Base-by-base conservation (phyloP, 2,888 invertebrate genomes). In the Trichacis sp. region DNA sequence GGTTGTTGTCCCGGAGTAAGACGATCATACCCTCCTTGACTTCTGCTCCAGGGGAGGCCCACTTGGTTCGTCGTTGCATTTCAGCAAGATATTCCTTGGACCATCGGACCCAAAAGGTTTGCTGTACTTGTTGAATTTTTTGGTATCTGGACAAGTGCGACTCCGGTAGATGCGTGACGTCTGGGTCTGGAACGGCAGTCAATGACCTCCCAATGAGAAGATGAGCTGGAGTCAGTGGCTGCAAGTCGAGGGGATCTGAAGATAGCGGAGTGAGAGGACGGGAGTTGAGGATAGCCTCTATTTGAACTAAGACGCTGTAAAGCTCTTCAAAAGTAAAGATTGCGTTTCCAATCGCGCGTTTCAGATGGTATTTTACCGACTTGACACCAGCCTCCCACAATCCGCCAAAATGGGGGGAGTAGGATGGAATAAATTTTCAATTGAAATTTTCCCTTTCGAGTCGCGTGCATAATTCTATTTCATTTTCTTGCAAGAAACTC, bases 211-310 rank as follows among this genome's bases (percentile, higher is more conserved):
- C 76, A 42, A 77, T 71, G 0, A 81, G 53, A 33, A 80, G 73
- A 60, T 80, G 78, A 2, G 72, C 74, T 14, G 76, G 78, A 3
- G 75, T 77, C 1, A 78, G 51, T 1, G 66, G 64, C 3, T 50
- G 20, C 5, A 70, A 50, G 30, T 75, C 72, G 9, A 43, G 6
- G 0, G 72, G 60, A 58, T 76, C 69, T 0, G 64, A 36, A 0
- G 74, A 72, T 1, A 73, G 3, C 6, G 72, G 69, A 11, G 62
- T 60, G 0, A 74, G 29, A n/a, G 72, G 73, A 18, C 72, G 36
- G 3, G 65, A 73, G 40, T 73, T 72, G 4, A 72, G 48, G 6
- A 55, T 48, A 9, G 59, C 63, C 48, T 72, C 71, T 9, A 73
- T 67, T 47, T 71, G 69, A 2, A 68, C 74, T 1, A 50, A 11